Evolutionary conservation across 2,113 vertebrate species (phyloP).

Genomic region (Tyto alba): DNA sequence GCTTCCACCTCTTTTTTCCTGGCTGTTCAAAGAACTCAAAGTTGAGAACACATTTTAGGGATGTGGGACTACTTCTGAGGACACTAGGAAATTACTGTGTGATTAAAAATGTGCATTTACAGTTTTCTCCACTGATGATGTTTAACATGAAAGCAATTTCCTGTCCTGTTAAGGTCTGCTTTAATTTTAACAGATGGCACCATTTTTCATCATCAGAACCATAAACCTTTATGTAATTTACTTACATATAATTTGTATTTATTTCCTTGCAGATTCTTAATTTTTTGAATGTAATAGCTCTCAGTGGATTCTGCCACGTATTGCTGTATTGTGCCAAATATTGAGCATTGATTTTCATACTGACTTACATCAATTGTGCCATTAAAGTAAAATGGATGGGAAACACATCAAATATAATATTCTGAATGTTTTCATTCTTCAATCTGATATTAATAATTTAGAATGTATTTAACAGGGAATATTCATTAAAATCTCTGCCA

Average conservation of each 20-base stretch:
- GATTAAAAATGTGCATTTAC: slow-evolving; percentile 16
- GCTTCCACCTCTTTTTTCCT: background rate
- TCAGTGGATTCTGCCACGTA: slow-evolving; percentile 7
- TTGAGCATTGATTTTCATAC: slow-evolving; percentile 45
- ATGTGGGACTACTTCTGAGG: background rate
- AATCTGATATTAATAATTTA: slow-evolving; percentile 46
- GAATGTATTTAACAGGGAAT: slow-evolving; percentile 19
- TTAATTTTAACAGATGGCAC: slow-evolving; percentile 41
- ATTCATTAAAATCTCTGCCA: background rate
- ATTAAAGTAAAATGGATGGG: slow-evolving; percentile 29
- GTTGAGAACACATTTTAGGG: background rate
- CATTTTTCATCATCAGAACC: slow-evolving; percentile 7
- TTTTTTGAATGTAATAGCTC: slow-evolving; percentile 25
- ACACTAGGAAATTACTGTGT: background rate
- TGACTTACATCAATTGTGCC: slow-evolving; percentile 45
- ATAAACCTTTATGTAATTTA: slow-evolving; percentile 36
- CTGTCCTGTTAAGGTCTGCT: slow-evolving; percentile 4
- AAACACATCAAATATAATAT: background rate
- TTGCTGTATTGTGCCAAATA: background rate
- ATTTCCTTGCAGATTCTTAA: slow-evolving; percentile 25
- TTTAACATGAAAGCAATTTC: slow-evolving; percentile 35
- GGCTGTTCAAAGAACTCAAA: background rate
- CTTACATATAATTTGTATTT: slow-evolving; percentile 40
- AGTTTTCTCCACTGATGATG: background rate
- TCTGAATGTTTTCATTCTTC: slow-evolving; percentile 43